Evolutionary conservation across 2,888 invertebrate species (phyloP), one percentile per base, ranked within the genome.

Genomic region (Rhabditoides inermis): DNA sequence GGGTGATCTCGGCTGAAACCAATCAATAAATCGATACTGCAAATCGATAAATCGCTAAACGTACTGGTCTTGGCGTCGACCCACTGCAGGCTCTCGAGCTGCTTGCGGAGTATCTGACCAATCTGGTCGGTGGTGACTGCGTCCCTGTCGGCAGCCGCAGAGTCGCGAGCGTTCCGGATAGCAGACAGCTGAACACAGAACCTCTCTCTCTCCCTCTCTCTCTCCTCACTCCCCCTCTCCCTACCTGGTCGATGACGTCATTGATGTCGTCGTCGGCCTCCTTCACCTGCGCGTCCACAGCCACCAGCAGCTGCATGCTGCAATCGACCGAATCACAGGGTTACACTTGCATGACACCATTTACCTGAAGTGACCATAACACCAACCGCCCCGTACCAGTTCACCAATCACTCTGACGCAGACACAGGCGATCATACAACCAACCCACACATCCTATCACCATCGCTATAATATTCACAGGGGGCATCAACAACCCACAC

Each of bases 61-160:
- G 28, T 25, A 52, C 60, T 56, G 25, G 63, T 58, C 39, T 67
- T 66, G 23, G 56, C 45, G 46, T 68, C 68, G 23, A 68, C 51
- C 55, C 58, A 63, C 5, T 54, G 36, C 26, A 68, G 58, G 27
- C 55, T 61, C 26, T 62, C 65, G 45, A 68, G 36, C 47, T 68
- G 68, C 28, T 60, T 67, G 36, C 54, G 55, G 18, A 67, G 57
- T n/a, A 67, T 60, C 40, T 65, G 64, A 18, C 58, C 57, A 22
- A 66, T 58, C 26, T 66, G 61, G 18, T 66, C 63, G 35, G 64
- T 30, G 12, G 50, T 55, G 18, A 53, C 35, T 25, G 47, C 18
- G 20, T 45, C 57, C 2, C 25, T 26, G 30, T 28, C 37, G 10
- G 32, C 37, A 39, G 42, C 35, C n/a, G 40, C 36, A 6, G 39